Base-by-base conservation (phyloP, 2,797 vertebrate genomes). In the Steatocranus sp. region DNA sequence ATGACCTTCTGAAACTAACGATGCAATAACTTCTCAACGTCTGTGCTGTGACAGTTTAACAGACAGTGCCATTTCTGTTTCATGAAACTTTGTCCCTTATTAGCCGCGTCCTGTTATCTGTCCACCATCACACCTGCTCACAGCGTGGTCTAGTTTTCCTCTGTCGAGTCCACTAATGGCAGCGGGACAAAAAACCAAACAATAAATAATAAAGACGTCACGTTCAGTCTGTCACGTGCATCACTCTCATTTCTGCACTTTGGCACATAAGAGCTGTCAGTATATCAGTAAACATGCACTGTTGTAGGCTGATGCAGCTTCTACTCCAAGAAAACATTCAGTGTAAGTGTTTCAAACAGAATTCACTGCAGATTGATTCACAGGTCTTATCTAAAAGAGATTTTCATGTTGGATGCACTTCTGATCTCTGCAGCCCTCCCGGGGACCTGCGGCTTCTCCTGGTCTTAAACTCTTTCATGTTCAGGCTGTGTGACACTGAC, bases 71-170 rank as follows among this genome's bases (percentile, higher is more conserved):
- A 25, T 10, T 66, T 11, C 0, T 27, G 23, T 10, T 43, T 68
- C 3, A 41, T 43, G 14, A 43, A 43, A 17, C 1, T 11, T 15
- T 43, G 20, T 68, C 17, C 27, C 30, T 6, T 11, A 34, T 32
- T n/a, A 25, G 36, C 36, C 3, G 5, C 5, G 8, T 68, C 12
- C 34, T 15, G 34, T 38, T 68, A 9, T 17, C 36, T 1, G 32
- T 41, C 34, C 54, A 18, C 15, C 15, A 18, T 58, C 17, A 32
- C 54, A 32, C 27, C 54, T n/a, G 30, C 54, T 58, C 30, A 32
- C 5, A 58, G 27, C 27, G 5, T 0, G 1, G 3, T 23, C 5
- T 15, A 15, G 36, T 23, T 15, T 23, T 41, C n/a, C 58, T 63
- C 1, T 63, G 58, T 36, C 5, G 3, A 15, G 12, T 5, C 34